Conservation (phyloP, 2,888 invertebrate genomes). For the Pollenia angustigena region DNA sequence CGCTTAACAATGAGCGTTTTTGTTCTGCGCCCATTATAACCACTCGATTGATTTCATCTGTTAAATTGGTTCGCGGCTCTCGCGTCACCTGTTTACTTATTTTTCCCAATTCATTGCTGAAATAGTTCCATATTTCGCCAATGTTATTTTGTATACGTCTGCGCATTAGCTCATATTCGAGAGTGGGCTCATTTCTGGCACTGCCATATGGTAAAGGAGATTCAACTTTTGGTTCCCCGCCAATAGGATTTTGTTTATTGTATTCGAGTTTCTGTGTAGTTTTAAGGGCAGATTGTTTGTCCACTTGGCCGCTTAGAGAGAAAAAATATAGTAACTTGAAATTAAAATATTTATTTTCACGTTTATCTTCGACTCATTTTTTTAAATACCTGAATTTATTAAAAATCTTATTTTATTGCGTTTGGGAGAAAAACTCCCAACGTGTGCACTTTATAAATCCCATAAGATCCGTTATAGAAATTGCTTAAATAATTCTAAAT, state of each 20-base stretch:
- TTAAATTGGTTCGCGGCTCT: constrained; percentile 85
- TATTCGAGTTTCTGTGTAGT: constrained; percentile 79
- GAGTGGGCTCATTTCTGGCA: constrained; percentile 86
- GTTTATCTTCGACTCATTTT: too few relatives aligned
- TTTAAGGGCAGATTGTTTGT: constrained; percentile 81
- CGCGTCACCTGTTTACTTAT: constrained; percentile 85
- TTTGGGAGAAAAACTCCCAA: not conserved
- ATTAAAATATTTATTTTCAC: too few relatives aligned
- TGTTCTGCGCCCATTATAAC: constrained; percentile 90
- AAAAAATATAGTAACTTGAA: constrained; percentile 23
- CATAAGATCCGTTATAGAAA: too few relatives aligned
- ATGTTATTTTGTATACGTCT: constrained; percentile 91
- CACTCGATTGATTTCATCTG: constrained; percentile 87
- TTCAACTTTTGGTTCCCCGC: too few relatives aligned
- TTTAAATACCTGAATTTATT: too few relatives aligned
- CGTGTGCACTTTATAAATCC: too few relatives aligned
- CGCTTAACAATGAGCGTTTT: constrained; percentile 90
- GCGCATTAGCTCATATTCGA: constrained; percentile 91
- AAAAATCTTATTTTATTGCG: too few relatives aligned
- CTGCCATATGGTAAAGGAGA: constrained; percentile 74
- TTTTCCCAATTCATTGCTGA: constrained; percentile 89
- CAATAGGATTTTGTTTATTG: too few relatives aligned
- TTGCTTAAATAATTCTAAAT: too few relatives aligned
- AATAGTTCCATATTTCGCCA: constrained; percentile 94
- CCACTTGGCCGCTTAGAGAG: constrained; percentile 80